phyloP scores from a whole-genome alignment of 2,113 vertebrate genomes.

The Fregetta grallaria region DNA sequence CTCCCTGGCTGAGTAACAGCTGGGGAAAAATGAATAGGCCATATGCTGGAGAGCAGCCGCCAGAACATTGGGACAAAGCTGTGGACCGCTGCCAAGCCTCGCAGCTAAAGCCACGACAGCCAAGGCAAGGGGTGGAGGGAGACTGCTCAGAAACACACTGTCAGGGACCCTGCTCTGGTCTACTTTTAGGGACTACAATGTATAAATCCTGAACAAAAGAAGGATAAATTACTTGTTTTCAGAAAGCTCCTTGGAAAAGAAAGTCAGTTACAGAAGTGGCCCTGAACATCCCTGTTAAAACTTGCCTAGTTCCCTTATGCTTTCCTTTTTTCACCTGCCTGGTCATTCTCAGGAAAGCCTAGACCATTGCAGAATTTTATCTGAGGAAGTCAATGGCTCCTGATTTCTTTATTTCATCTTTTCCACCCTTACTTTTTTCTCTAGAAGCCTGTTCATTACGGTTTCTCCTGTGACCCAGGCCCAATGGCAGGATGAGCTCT shows the following conservation, averaged over 20 bases:
- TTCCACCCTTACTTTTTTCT: background rate
- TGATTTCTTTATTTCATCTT: background rate
- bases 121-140: background rate
- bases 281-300: background rate
- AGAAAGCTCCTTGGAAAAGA: background rate
- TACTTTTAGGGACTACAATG: background rate
- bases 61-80: conserved; percentile 7
- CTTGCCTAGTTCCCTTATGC: background rate
- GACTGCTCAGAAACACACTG: background rate
- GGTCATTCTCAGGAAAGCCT: background rate
- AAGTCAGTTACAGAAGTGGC: background rate
- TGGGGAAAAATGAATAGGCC: conserved; percentile 26
- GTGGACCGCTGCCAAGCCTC: conserved; percentile 36
- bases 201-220: background rate
- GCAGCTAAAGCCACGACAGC: background rate
- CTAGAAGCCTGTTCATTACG: background rate
- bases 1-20: conserved; percentile 27
- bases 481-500: background rate
- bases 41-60: conserved; percentile 8
- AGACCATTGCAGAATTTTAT: background rate
- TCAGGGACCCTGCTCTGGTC: background rate
- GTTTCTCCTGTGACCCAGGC: background rate
- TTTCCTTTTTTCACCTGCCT: background rate
- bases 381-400: background rate
- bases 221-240: background rate